Conservation (phyloP, 2,888 invertebrate genomes). For the Caenorhabditis zanzibari region DNA sequence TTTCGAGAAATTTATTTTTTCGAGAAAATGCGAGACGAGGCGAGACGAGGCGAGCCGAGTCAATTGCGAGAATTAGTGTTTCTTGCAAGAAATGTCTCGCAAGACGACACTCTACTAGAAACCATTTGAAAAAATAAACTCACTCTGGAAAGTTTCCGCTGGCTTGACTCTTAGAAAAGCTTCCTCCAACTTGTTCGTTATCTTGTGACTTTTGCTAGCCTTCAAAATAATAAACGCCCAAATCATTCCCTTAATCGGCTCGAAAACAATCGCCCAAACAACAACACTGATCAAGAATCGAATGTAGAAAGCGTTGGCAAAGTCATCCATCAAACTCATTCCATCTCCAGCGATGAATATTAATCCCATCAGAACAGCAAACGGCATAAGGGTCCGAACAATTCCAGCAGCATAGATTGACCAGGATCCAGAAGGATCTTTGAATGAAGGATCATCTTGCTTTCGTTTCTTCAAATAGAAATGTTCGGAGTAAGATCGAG, state of each 20-base stretch:
- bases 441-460: slow-evolving; percentile 38
- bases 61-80: too few species aligned
- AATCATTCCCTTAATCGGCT: slow-evolving; percentile 71
- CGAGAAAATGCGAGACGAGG: too few species aligned
- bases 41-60: too few species aligned
- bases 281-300: slow-evolving; percentile 64
- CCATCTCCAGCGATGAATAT: slow-evolving; percentile 52
- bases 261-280: slow-evolving; percentile 67
- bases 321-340: slow-evolving; percentile 64
- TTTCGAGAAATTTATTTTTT: too few species aligned
- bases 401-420: slow-evolving; percentile 10
- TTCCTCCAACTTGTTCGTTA: slow-evolving; percentile 60
- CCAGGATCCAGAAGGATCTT: slow-evolving; percentile 58
- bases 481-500: slow-evolving; percentile 40
- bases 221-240: slow-evolving; percentile 57
- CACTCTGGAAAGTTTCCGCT: slow-evolving; percentile 61
- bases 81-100: too few species aligned
- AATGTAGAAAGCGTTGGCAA: slow-evolving; percentile 67
- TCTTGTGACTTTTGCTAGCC: slow-evolving; percentile 58
- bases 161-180: slow-evolving; percentile 57
- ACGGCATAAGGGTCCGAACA: slow-evolving; percentile 8
- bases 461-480: slow-evolving; percentile 29
- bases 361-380: slow-evolving; percentile 35
- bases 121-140: too few species aligned
- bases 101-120: too few species aligned